Evolutionary conservation across 1,140 invertebrate species (phyloP).

Genomic region (Pomacea maculata): DNA sequence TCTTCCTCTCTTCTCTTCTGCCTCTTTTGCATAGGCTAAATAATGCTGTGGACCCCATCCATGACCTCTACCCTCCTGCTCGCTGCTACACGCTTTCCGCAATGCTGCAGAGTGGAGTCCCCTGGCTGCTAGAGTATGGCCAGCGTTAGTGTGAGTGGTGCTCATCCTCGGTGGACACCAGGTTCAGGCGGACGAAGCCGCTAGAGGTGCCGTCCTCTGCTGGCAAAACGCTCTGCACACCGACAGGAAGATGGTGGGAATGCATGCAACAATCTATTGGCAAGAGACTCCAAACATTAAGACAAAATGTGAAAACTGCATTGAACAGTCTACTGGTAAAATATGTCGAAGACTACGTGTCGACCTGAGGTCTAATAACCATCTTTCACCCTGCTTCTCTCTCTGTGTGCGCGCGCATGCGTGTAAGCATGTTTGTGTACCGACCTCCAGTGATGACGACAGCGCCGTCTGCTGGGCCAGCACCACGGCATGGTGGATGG

Average conservation of each 20-base stretch:
- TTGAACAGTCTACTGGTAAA: no score
- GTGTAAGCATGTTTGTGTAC: not conserved
- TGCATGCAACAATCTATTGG: not conserved
- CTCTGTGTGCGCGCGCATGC: not conserved
- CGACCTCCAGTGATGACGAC: slow-evolving; percentile 34
- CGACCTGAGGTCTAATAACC: no score
- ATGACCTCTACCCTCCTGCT: not conserved
- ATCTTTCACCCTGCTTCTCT: no score
- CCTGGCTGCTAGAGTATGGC: not conserved
- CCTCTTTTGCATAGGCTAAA: not conserved
- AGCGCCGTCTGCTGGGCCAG: slow-evolving; percentile 43
- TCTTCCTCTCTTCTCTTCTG: no score
- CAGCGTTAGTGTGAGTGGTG: not conserved
- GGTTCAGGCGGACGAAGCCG: slow-evolving; percentile 15
- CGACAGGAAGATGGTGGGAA: not conserved
- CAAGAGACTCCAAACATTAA: not conserved
- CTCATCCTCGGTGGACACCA: slow-evolving; percentile 9
- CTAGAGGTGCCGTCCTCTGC: slow-evolving; percentile 14
- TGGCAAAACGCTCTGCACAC: slow-evolving; percentile 7
- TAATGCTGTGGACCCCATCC: not conserved
- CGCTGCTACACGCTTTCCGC: not conserved
- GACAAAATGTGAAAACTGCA: no score
- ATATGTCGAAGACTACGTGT: no score
- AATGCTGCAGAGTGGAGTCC: not conserved
- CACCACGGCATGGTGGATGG: slow-evolving; percentile 57